phyloP scores from a whole-genome alignment of 2,888 invertebrate genomes.

The Cephus spinipes region DNA sequence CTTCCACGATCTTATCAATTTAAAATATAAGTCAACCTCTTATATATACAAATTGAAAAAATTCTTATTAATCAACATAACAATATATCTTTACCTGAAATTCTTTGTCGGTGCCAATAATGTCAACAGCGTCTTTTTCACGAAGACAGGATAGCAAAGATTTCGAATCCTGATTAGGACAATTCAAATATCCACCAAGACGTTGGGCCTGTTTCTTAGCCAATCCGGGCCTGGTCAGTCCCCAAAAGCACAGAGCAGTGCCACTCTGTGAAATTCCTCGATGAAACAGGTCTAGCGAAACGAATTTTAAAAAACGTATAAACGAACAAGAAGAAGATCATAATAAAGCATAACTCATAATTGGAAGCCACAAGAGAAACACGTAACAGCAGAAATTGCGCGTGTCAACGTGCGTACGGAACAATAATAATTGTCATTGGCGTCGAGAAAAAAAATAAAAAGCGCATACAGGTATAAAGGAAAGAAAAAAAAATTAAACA shows the following conservation, averaged over 20 bases:
- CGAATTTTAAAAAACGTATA: neutral
- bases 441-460: neutral
- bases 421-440: neutral
- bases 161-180: slow-evolving; percentile 69
- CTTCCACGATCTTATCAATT: neutral
- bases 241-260: slow-evolving; percentile 77
- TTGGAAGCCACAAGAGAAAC: neutral
- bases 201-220: slow-evolving; percentile 72
- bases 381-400: neutral
- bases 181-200: slow-evolving; percentile 73
- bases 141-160: slow-evolving; percentile 74
- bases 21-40: neutral
- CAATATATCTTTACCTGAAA: slow-evolving; percentile 73
- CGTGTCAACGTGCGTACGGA: neutral
- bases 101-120: slow-evolving; percentile 74
- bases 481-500: neutral
- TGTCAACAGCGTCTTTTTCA: slow-evolving; percentile 72
- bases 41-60: neutral
- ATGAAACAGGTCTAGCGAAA: slow-evolving; percentile 74
- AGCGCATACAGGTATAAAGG: neutral
- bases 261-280: slow-evolving; percentile 83
- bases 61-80: neutral
- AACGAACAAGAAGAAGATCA: neutral
- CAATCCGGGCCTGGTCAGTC: slow-evolving; percentile 72
- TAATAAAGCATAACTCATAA: neutral